phyloP scores from a whole-genome alignment of 2,113 vertebrate genomes.

The Plecotus auritus region DNA sequence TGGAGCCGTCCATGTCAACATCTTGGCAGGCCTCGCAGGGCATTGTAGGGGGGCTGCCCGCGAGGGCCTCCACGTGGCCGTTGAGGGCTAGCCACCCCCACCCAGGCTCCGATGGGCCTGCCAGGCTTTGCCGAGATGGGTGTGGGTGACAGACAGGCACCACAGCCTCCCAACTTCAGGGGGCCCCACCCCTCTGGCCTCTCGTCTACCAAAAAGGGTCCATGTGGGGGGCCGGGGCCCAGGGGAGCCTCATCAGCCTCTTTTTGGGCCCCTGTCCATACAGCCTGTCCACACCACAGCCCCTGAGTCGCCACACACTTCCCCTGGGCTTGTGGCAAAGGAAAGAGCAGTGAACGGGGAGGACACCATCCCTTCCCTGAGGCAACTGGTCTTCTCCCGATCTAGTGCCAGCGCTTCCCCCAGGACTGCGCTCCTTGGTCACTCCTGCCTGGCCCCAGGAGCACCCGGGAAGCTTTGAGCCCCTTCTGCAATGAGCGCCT shows the following conservation, averaged over 20 bases:
- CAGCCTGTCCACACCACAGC: background rate
- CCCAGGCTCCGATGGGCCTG: background rate
- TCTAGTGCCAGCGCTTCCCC: background rate
- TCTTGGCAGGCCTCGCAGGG: conserved; percentile 74
- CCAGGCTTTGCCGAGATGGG: too few species aligned
- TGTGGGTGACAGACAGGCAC: background rate
- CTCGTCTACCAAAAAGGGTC: background rate
- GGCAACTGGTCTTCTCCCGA: background rate
- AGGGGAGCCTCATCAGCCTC: background rate
- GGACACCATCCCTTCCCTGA: rapidly evolving
- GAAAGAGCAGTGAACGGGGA: rapidly evolving
- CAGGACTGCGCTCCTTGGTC: background rate
- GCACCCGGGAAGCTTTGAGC: rapidly evolving
- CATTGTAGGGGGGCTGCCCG: background rate
- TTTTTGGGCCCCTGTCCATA: background rate
- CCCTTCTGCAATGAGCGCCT: rapidly evolving
- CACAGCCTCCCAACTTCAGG: background rate
- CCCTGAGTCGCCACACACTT: rapidly evolving
- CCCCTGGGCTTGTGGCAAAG: rapidly evolving
- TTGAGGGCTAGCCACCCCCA: background rate
- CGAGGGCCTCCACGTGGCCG: background rate
- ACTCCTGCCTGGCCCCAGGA: rapidly evolving
- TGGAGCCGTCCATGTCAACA: conserved; percentile 82
- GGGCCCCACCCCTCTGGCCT: background rate
- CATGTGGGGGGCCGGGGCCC: rapidly evolving